Evolutionary conservation across 2,888 invertebrate species (phyloP), one percentile per base, ranked within the genome.

Genomic region (Dolichomitus sp.): DNA sequence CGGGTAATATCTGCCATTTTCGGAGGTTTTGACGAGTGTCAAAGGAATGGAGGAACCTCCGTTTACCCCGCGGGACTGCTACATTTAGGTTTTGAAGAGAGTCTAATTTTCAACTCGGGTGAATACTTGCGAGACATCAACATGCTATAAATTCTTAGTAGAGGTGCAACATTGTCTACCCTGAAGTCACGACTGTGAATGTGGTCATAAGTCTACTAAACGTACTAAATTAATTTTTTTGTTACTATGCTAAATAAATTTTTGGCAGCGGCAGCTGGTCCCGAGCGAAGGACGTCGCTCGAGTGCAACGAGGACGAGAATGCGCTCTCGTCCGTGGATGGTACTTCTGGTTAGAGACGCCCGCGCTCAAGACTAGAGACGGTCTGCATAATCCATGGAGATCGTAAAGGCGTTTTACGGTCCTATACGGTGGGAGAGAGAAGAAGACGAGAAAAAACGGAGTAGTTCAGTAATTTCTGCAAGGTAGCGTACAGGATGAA

Each of bases 351-450:
- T 65, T 74, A 45, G 72, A 48, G 27, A 68, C 59, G 61, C 75
- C 61, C 78, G 66, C 76, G 74, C 75, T 66, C 73, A 59, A 73
- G 69, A 78, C 81, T 77, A 61, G 80, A 78, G 80, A 77, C 76
- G 81, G 82, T 61, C 84, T 87, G 86, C 83, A 87, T 88, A 88
- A 87, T 88, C 86, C 86, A 85, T 84, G 82, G 85, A 70, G 79
- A 84, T 87, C 88, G 87, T 88, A 88, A 89, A 89, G 84, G 80
- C 72, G 69, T 86, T 89, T 89, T 88, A 89, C 85, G 86, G 84
- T 79, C 70, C 9, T 80, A 59, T 70, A 59, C 65, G n/a, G 40
- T 17, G 73, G 33, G 40, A 70, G 69, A 57, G 48, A 61, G 45
- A 72, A 52, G 78, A 61, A 50, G 79, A 68, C 54, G 50, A 78